Evolutionary conservation across 2,113 vertebrate genomes (phyloP).

Genomic region (Tragelaphus strepsiceros): DNA sequence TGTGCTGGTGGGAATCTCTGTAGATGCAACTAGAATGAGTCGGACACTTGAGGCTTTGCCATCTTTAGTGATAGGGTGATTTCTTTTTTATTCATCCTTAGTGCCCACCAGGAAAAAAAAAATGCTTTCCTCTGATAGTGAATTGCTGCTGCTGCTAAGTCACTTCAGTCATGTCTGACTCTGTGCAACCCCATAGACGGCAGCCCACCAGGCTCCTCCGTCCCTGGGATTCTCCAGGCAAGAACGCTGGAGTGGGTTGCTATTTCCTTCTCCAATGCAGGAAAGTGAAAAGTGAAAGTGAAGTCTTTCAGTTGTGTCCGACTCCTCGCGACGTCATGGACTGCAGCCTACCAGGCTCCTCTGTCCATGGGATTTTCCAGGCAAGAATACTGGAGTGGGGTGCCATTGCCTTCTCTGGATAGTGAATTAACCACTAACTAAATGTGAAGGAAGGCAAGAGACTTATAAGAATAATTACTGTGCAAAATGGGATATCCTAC

Average conservation of each 20-base stretch:
- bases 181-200: no score
- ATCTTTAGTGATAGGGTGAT: not conserved
- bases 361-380: no score
- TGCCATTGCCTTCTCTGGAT: not conserved
- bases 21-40: not conserved
- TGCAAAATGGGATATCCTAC: not conserved
- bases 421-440: slow-evolving; percentile 13
- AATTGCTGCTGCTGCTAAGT: not conserved
- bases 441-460: not conserved
- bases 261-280: no score
- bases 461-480: not conserved
- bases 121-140: not conserved
- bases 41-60: not conserved
- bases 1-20: slow-evolving; percentile 8
- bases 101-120: not conserved
- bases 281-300: no score
- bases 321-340: no score
- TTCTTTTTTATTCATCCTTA: not conserved
- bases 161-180: no score
- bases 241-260: no score
- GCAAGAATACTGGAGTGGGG: no score
- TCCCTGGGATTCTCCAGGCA: no score
- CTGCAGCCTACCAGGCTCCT: no score
- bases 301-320: no score
- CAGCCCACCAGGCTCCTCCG: no score